A percentile compares a stretch with the other conserved stretches of the same genome.
These are phyloP conservation scores for Zaprionus tsacasi DNA, from an alignment of 1,140 invertebrate species.

Conservation along the genomic window DNA sequence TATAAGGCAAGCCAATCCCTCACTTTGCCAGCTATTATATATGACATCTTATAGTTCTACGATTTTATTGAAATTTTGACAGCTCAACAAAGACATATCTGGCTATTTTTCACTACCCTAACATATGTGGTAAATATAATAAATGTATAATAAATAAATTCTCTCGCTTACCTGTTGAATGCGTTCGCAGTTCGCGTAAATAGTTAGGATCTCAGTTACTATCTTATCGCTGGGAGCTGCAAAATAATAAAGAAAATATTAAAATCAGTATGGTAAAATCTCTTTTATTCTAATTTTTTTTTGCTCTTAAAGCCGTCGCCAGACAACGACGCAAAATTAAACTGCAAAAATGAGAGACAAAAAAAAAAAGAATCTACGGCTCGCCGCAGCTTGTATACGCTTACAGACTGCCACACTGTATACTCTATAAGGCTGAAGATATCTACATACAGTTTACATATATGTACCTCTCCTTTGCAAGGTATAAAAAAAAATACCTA, in stretches of 20 bases:
- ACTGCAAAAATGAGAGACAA: background rate
- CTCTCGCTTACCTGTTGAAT: background rate
- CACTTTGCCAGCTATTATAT: too few relatives aligned
- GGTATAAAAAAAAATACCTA: slow-evolving; percentile 10
- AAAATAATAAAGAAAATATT: background rate
- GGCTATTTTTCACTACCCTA: too few relatives aligned
- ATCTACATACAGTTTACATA: too few relatives aligned
- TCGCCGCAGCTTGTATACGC: too few relatives aligned
- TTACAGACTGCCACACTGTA: too few relatives aligned
- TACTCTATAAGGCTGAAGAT: too few relatives aligned
- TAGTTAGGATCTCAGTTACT: background rate
- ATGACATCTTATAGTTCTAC: too few relatives aligned
- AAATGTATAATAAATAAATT: background rate
- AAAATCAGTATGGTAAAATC: background rate
- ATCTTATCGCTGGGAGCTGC: background rate
- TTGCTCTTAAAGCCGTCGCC: slow-evolving; percentile 21
- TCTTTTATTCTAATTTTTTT: slow-evolving; percentile 11
- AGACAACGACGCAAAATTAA: slow-evolving; percentile 33
- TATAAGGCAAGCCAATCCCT: too few relatives aligned
- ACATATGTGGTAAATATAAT: too few relatives aligned
- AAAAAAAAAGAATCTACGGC: background rate
- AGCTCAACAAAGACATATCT: too few relatives aligned
- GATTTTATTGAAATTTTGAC: too few relatives aligned
- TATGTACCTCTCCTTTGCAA: too few relatives aligned
- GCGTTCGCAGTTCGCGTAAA: background rate